These are phyloP conservation scores for Eubasilissa regina DNA, from an alignment of 1,140 invertebrate genomes.

Conservation along the genomic window DNA sequence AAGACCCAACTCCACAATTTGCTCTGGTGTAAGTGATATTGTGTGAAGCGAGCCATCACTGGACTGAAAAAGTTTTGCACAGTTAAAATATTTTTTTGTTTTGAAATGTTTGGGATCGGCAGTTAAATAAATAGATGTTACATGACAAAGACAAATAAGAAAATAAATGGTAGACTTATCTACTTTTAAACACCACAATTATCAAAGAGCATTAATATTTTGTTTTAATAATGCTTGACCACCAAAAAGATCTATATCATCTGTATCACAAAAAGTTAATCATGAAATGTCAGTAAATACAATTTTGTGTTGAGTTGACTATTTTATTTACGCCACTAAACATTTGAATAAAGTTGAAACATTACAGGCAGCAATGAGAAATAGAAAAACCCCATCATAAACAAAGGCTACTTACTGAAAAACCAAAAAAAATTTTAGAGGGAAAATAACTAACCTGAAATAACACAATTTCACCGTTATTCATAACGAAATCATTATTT, in stretches of 20 bases:
- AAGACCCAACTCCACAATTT: conserved; percentile 48
- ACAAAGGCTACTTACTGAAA: not conserved
- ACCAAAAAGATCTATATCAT: too few relatives aligned
- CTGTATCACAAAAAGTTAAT: too few relatives aligned
- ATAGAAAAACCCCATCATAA: too few relatives aligned
- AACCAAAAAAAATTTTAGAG: conserved; percentile 23
- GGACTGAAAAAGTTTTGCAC: conserved; percentile 37
- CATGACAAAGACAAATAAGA: not conserved
- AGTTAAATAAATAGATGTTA: not conserved
- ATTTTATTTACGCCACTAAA: too few relatives aligned
- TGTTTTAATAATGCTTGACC: too few relatives aligned
- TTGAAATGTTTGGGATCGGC: not conserved
- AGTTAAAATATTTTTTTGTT: not conserved
- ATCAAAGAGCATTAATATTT: too few relatives aligned
- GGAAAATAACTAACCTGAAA: conserved; percentile 47
- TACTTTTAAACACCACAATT: too few relatives aligned
- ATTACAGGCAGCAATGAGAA: too few relatives aligned
- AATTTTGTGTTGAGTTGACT: too few relatives aligned
- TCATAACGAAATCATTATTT: conserved; percentile 31
- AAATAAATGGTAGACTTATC: too few relatives aligned
- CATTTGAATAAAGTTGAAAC: too few relatives aligned
- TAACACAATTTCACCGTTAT: conserved; percentile 44
- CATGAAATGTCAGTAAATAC: too few relatives aligned
- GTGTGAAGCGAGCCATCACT: conserved; percentile 50
- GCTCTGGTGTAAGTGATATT: conserved; percentile 50